Percentiles rank a stretch among this genome's conserved stretches.
phyloP scores from a whole-genome alignment of 2,888 invertebrate genomes.

The Nematopogon swammerdamellus region DNA sequence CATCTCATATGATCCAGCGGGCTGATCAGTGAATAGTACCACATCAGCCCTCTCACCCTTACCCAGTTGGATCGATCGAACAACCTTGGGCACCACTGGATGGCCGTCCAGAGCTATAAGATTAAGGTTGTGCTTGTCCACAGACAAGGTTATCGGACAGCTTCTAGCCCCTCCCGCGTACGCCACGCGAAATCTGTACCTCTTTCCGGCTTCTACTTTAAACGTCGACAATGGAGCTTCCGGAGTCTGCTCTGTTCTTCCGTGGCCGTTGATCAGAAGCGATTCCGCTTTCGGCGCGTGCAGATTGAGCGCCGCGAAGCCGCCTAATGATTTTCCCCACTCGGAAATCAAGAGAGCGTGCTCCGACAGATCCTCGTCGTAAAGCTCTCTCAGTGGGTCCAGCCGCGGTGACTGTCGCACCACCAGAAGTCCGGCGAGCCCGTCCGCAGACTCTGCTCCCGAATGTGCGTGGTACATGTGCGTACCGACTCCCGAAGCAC shows the following conservation, averaged over 20 bases:
- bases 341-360: slow-evolving; percentile 70
- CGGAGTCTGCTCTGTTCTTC: slow-evolving; percentile 37
- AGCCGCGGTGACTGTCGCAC: slow-evolving; percentile 63
- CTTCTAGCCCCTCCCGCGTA: slow-evolving; percentile 64
- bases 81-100: slow-evolving; percentile 56
- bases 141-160: slow-evolving; percentile 64
- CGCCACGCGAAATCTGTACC: slow-evolving; percentile 65
- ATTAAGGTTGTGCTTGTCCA: slow-evolving; percentile 62
- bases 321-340: slow-evolving; percentile 61
- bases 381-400: slow-evolving; percentile 59
- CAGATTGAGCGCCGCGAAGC: slow-evolving; percentile 38
- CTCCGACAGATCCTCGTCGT: slow-evolving; percentile 67
- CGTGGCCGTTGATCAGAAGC: slow-evolving; percentile 63
- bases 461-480: slow-evolving; percentile 74
- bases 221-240: slow-evolving; percentile 45
- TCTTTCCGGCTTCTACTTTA: slow-evolving; percentile 53
- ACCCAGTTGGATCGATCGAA: slow-evolving; percentile 54
- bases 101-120: slow-evolving; percentile 72
- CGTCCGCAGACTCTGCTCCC: slow-evolving; percentile 65
- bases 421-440: slow-evolving; percentile 67
- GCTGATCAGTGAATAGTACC: slow-evolving; percentile 61
- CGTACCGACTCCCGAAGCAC: slow-evolving; percentile 68
- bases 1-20: slow-evolving; percentile 59
- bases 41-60: slow-evolving; percentile 78
- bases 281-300: slow-evolving; percentile 42